Evolutionary conservation across 2,113 vertebrate genomes (phyloP), one percentile per base, ranked within the genome.

Genomic region (Lophura nycthemera): DNA sequence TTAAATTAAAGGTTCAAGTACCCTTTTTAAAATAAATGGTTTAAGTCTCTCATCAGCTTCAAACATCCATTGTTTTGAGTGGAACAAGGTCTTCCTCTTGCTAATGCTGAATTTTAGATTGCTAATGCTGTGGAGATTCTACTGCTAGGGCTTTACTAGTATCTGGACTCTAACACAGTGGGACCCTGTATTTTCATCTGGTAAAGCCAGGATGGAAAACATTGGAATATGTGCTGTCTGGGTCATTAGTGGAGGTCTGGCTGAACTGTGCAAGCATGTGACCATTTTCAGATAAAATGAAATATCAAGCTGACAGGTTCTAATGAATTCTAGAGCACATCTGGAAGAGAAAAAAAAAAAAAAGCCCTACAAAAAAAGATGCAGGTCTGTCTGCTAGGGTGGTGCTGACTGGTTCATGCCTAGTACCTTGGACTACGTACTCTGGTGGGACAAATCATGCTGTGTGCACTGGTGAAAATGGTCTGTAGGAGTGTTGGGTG

Each of bases 1-100:
- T 91, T 83, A 89, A 83, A 59, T 59, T 71, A 71, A 91, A 88
- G 47, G 36, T 57, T 95, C 83, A 67, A 60, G 67, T 74, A 74
- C 14, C 24, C 81, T 86, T 91, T 61, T 75, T 59, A 21, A 20
- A 67, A 78, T 64, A 73, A 71, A 64, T 59, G 6, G 8, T 56
- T 87, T 89, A 73, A 80, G 50, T 59, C 7, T 63, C 0, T 0
- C 27, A 47, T 86, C 40, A 43, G n/a, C 48, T 52, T 89, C 27
- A 64, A 70, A 25, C 13, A 19, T 56, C 17, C 11, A 40, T 21
- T 71, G 32, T 38, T 43, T 67, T 73, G 69, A 74, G 10, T 59
- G 36, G 40, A 57, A 38, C 13, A 64, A 36, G 22, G 7, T 70
- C 42, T 70, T 3, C 54, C 2, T 69, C 59, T 88, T 76, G 71